Evolutionary conservation across 35 echinoderm and acorn worm genomes (phyloP), one percentile per base, ranked within the genome.

Genomic region (Chiridota heheva): DNA sequence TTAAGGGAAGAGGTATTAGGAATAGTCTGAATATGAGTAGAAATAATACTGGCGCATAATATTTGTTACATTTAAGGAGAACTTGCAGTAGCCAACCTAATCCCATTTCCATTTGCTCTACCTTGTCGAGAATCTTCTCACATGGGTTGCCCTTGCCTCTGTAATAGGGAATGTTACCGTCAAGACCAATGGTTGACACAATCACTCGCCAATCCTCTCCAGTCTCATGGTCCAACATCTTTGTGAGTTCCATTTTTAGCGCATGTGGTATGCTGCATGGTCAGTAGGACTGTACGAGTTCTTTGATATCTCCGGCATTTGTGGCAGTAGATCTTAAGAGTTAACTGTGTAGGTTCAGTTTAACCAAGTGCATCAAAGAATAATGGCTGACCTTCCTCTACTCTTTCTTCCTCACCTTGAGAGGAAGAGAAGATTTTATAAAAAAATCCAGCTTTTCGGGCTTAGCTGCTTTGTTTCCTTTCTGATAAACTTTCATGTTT

Each of bases 141-240:
- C 76, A 78, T 7, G 92, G 86, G 29, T 53, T 90, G 31, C 6
- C 57, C 33, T 64, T 75, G 4, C 40, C 76, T 45, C 66, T 67
- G 34, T 90, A 59, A 0, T 81, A 41, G 10, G 74, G 88, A 5
- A 96, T 90, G 7, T 48, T 65, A 0, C 65, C 44, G 49, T 96
- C 92, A 34, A 90, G 20, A 15, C 80, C 66, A 20, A 96, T 31
- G 10, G 82, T 83, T 22, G 58, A 61, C 31, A 87, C 92, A 24
- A 96, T 68, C 22, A 90, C 64, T 2, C 92, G 72, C 92, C 92
- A 96, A 71, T 96, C 92, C 20, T 96, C 90, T 0, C 87, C 87
- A 0, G 86, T 3, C 27, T 39, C 38, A 8, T 86, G 92, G 36
- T 96, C 92, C 28, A 96, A 44, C 2, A 96, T 75, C 3, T 37